Evolutionary conservation across 2,888 invertebrate genomes (phyloP).

Genomic region (Brachyopa scutellaris): DNA sequence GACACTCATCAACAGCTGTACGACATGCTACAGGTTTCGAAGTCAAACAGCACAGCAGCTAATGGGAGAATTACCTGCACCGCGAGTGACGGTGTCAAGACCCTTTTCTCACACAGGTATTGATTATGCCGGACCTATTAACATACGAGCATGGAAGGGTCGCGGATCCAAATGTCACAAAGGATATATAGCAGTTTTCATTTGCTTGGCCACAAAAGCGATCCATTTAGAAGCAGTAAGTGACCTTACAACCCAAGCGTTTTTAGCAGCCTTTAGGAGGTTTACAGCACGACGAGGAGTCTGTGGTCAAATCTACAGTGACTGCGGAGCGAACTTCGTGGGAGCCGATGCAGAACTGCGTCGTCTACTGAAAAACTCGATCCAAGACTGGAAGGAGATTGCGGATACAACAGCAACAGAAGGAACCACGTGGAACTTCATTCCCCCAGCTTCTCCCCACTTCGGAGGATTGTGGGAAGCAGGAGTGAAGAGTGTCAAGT

Average conservation of each 20-base stretch:
- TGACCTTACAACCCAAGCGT: constrained; percentile 14
- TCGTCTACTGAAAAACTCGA: neutral
- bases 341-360: constrained; percentile 12
- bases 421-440: constrained; percentile 75
- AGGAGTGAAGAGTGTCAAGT: too few relatives aligned
- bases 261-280: constrained; percentile 15
- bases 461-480: too few relatives aligned
- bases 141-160: constrained; percentile 19
- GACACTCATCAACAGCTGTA: too few relatives aligned
- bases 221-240: constrained; percentile 33
- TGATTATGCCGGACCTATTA: constrained; percentile 53
- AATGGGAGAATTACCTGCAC: too few relatives aligned
- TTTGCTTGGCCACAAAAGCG: constrained; percentile 39
- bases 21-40: too few relatives aligned
- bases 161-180: constrained; percentile 10
- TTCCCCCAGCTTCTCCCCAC: too few relatives aligned
- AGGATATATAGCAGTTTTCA: constrained; percentile 27
- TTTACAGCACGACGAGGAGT: too few relatives aligned
- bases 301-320: too few relatives aligned
- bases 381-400: neutral
- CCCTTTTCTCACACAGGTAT: neutral
- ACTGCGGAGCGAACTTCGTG: constrained; percentile 31
- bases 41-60: too few relatives aligned
- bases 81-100: neutral
- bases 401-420: neutral